phyloP scores from a whole-genome alignment of 2,888 invertebrate genomes.

The Stenodera caucasica region DNA sequence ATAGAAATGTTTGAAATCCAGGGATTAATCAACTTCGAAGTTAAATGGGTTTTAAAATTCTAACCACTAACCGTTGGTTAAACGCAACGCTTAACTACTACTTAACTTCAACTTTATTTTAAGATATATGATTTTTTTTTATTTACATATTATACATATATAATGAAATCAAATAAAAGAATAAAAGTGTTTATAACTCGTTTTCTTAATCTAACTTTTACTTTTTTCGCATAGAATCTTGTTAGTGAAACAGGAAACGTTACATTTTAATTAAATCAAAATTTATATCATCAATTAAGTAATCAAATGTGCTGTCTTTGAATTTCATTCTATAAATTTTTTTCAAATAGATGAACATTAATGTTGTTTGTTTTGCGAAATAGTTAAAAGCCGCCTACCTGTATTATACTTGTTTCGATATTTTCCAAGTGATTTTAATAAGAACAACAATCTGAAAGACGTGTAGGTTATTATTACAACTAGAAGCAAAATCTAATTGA shows the following conservation, averaged over 20 bases:
- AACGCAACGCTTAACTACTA: neutral
- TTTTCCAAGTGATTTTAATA: constrained; percentile 3
- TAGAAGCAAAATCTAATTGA: constrained; percentile 24
- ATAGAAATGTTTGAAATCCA: neutral
- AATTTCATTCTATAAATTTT: no score
- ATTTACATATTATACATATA: no score
- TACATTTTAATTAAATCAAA: neutral
- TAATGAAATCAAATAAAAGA: no score
- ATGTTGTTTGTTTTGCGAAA: no score
- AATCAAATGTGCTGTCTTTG: no score
- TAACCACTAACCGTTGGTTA: neutral
- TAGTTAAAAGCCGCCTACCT: neutral
- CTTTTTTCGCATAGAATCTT: neutral
- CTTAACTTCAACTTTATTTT: neutral
- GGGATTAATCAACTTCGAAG: neutral
- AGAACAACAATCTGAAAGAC: constrained; percentile 4
- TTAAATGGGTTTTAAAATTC: neutral
- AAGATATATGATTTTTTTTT: no score
- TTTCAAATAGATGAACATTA: constrained; percentile 4
- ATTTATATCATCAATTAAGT: neutral
- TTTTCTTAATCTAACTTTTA: neutral
- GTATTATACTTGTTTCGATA: neutral
- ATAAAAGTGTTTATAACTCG: no score
- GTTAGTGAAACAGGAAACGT: neutral
- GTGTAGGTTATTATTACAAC: neutral